Evolutionary conservation across 2,797 vertebrate species (phyloP), one percentile per base, ranked within the genome.

Genomic region (Orestias chungarensis): DNA sequence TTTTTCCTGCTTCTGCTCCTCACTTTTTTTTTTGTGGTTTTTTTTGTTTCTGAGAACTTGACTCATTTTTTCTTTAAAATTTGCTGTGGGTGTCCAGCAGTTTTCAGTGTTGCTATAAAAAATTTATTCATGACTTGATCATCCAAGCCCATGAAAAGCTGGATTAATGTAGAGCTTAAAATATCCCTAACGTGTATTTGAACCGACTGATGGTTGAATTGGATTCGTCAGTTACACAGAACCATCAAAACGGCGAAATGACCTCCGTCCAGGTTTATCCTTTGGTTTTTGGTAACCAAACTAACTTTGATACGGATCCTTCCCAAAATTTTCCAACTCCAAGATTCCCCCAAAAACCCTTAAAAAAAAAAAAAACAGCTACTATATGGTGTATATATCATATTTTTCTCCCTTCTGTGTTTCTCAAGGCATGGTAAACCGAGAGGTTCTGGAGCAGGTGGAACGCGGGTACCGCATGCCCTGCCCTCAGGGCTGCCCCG

Each of bases 391-490:
- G 52, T 6, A 6, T 64, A 4, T 40, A 2, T 69, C n/a, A n/a
- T n/a, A n/a, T n/a, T n/a, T 4, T 75, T 15, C 77, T 57, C 61
- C 35, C 5, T 11, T 31, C 43, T 29, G n/a, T 42, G 2, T 44
- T 50, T 20, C 14, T 67, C 25, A 81, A 99, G 98, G 97, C 33
- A 98, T 99, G 97, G 97, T 98, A 74, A 99, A 99, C 85, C 93
- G 97, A 20, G 97, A 99, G 93, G 98, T 99, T 6, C 93, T 99
- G 72, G 97, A 99, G 79, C 97, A 99, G 92, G 97, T 99, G n/a
- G 97, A 99, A 42, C 94, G 96, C 68, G 98, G 97, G 0, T 99
- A 99, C 73, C 94, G 98, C 82, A 98, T 99, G 98, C 96, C 97
- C 49, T 97, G 97, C 86, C 97, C 97, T 4, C 96, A 97, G 73